Base-by-base conservation (phyloP, 2,113 vertebrate species). In the Gopherus flavomarginatus region DNA sequence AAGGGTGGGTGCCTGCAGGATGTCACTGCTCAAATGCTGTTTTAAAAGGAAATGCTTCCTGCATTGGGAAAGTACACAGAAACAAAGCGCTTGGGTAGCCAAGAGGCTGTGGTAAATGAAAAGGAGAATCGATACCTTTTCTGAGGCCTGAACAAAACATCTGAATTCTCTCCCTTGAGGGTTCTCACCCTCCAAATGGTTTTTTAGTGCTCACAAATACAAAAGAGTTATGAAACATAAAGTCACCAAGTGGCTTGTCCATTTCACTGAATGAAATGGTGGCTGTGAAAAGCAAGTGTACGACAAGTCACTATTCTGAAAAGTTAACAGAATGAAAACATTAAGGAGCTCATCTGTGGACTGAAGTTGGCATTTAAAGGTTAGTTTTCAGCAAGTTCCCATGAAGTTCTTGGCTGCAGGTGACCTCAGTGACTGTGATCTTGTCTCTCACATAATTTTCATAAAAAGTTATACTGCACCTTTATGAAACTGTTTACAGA, bases 31-130 rank as follows among this genome's bases (percentile, higher is more conserved):
- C 95, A 97, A 96, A 97, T 97, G 96, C 97, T 96, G 97, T 97
- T 97, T 97, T 96, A 96, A 97, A 97, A 96, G 97, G 97, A 97
- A 97, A 97, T 96, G 95, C 88, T 97, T 96, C 95, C 96, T 56
- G 86, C 65, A 93, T 93, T 59, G 95, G 92, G 92, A 96, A 97
- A 95, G 91, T 4, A 94, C 93, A 90, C 95, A 96, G 88, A 97
- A 95, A 97, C 96, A 97, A 97, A 96, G 96, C 94, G 86, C 86
- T 78, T 0, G 6, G 92, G 94, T 93, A 97, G 96, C 91, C 96
- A 94, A 95, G 95, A 96, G 96, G 75, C 95, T 97, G 96, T 96
- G 96, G 95, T 95, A 97, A 97, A 92, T 93, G 96, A 96, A 93
- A 97, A 96, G 94, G 96, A 97, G 96, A 97, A 97, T 97, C 96